Conservation (phyloP, 2,888 invertebrate species). For the Metalampra italica region DNA sequence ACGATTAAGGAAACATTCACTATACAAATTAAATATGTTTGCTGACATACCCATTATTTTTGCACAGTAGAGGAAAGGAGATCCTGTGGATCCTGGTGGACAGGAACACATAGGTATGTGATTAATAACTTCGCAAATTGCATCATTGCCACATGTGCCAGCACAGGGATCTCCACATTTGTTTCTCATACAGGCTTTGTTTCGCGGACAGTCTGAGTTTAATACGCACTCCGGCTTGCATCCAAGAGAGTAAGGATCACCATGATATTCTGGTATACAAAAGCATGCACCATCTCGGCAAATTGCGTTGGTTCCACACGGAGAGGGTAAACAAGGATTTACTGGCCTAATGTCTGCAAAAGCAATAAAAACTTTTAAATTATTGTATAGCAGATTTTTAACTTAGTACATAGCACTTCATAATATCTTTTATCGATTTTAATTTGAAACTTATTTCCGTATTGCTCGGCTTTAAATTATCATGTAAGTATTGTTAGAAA, state of each 20-base stretch:
- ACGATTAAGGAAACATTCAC: neutral
- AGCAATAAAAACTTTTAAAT: neutral
- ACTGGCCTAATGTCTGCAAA: constrained; percentile 54
- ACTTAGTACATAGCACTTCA: no score
- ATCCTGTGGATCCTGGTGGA: constrained; percentile 80
- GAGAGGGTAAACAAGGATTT: constrained; percentile 83
- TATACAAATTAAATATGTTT: neutral
- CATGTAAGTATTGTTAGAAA: no score
- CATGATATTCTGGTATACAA: constrained; percentile 84
- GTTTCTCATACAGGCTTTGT: constrained; percentile 84
- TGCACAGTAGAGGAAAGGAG: constrained; percentile 80
- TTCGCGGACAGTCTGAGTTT: constrained; percentile 83
- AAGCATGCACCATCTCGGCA: constrained; percentile 83
- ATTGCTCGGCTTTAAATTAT: no score
- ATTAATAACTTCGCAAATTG: constrained; percentile 80
- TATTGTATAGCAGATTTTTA: constrained; percentile 1
- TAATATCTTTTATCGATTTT: no score
- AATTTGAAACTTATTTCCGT: no score
- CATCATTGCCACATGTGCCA: constrained; percentile 82
- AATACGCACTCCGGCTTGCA: constrained; percentile 89
- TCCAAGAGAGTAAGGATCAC: constrained; percentile 82
- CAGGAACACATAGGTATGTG: constrained; percentile 85
- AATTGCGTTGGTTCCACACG: constrained; percentile 82
- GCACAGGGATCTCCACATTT: constrained; percentile 87
- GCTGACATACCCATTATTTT: constrained; percentile 45